phyloP scores from a whole-genome alignment of 2,888 invertebrate genomes.

The Lucinisca nassula region DNA sequence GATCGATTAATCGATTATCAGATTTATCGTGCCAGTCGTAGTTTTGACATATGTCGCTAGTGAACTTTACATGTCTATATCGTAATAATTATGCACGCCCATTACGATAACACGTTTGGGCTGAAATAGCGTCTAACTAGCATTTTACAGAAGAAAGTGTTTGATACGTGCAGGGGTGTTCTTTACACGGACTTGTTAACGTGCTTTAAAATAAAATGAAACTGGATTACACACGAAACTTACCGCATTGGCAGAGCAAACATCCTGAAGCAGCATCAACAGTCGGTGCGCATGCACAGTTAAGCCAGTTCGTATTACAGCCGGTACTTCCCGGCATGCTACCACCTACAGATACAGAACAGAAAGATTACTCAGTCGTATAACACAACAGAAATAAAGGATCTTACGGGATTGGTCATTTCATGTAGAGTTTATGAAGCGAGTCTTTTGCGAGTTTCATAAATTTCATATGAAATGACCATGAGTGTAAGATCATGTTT shows the following conservation, averaged over 20 bases:
- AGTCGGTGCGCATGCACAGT: constrained; percentile 16
- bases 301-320: background rate
- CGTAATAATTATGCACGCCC: background rate
- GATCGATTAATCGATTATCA: too few relatives aligned
- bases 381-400: too few relatives aligned
- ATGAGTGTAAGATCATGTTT: too few relatives aligned
- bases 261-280: constrained; percentile 11
- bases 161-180: background rate
- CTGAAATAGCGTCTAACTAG: background rate
- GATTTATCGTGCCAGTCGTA: too few relatives aligned
- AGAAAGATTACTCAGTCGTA: background rate
- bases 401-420: too few relatives aligned
- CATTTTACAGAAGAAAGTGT: background rate
- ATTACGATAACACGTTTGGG: background rate
- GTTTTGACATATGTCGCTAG: too few relatives aligned
- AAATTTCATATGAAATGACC: too few relatives aligned
- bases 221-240: background rate
- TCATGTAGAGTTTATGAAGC: too few relatives aligned
- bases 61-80: too few relatives aligned
- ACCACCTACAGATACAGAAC: background rate
- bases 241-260: constrained; percentile 15
- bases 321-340: background rate
- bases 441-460: too few relatives aligned
- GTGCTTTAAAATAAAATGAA: background rate
- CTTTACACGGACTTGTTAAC: background rate